Percentiles rank a stretch among this genome's conserved stretches.
These are phyloP conservation scores for cattle (Bos taurus) DNA, from an alignment of 2,113 vertebrate species.

Conservation along the genomic window ARS-UCD2.0 NC_037332.1:10270001-10270500, in stretches of 20 bases:
- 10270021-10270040: neutral
- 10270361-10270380: neutral
- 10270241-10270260: neutral
- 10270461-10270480: neutral
- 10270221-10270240: neutral
- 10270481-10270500: conserved; percentile 9
- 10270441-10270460: neutral
- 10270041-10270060: neutral
- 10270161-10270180: neutral
- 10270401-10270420: neutral
- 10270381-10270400: neutral
- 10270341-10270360: neutral
- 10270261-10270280: neutral
- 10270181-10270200: neutral
- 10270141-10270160: neutral
- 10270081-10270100: neutral
- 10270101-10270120: neutral
- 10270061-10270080: neutral
- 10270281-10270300: neutral
- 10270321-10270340: neutral
- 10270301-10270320: neutral
- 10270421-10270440: neutral
- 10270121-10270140: neutral
- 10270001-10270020: neutral
- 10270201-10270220: neutral